Conservation (phyloP, 92 coral and sea anemone species). For the Ricordea florida region DNA sequence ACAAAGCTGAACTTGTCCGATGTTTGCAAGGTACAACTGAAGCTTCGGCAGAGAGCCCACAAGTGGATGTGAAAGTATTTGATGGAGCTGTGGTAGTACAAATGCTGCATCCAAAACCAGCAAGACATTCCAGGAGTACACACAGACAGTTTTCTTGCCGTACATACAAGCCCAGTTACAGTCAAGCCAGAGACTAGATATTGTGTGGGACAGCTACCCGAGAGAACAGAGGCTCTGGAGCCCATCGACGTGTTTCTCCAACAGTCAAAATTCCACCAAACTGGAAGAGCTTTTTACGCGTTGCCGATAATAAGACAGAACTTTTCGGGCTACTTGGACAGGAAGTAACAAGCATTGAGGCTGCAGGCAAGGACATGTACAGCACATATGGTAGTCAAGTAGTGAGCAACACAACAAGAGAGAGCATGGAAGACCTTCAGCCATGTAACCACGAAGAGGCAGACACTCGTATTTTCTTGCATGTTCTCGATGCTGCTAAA, state of each 20-base stretch:
- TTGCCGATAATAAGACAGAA: slow-evolving; percentile 21
- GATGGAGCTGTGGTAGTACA: slow-evolving; percentile 69
- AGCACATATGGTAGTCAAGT: slow-evolving; percentile 24
- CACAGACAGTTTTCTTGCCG: slow-evolving; percentile 29
- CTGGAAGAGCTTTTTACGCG: slow-evolving; percentile 23
- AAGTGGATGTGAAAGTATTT: slow-evolving; percentile 29
- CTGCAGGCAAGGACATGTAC: slow-evolving; percentile 39
- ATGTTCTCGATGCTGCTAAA: not conserved
- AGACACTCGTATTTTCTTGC: not conserved
- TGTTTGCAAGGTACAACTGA: slow-evolving; percentile 8
- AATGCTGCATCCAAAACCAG: slow-evolving; percentile 26
- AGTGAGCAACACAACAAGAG: not conserved
- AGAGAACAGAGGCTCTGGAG: slow-evolving; percentile 40
- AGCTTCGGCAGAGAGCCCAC: not conserved
- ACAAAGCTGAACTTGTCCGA: slow-evolving; percentile 55
- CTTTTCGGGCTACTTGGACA: slow-evolving; percentile 24
- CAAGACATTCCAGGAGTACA: slow-evolving; percentile 46
- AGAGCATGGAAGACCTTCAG: slow-evolving; percentile 14
- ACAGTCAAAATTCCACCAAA: slow-evolving; percentile 18
- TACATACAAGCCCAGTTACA: slow-evolving; percentile 39
- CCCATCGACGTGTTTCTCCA: slow-evolving; percentile 16
- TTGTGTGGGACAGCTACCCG: slow-evolving; percentile 42
- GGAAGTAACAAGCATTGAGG: slow-evolving; percentile 2
- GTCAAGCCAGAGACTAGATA: slow-evolving; percentile 33
- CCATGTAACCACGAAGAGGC: slow-evolving; percentile 45